Base-by-base conservation (phyloP, 2,888 invertebrate genomes). In the Pseudococcus longispinus region DNA sequence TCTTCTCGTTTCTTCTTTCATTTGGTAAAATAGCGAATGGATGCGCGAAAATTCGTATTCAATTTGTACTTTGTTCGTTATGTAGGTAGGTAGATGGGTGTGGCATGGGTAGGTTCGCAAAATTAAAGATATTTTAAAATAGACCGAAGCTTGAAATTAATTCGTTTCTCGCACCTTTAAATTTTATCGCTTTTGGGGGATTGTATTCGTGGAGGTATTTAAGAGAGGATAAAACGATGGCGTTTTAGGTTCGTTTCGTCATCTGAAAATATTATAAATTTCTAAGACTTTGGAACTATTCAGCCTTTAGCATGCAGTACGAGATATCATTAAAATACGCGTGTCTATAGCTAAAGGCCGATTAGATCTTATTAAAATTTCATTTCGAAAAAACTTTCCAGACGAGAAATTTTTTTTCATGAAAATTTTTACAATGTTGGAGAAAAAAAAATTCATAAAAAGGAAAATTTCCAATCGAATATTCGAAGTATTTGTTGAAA, bases 261-360 rank as follows among this genome's bases (percentile, higher is more conserved):
- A 65, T 65, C 65, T 23, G 11, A 65, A 65, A 65, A 65, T 65
- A 65, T 65, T 65, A 65, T 15, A 65, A 65, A 65, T 55, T 55
- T 6, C 20, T 20, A 60, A 60, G n/a, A 51, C 6, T 26, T 65
- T 9, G 11, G 51, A 51, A 51, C 3, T 26, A 26, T 26, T 65
- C 23, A 26, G 65, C 26, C 9, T 65, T 11, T 26, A 65, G 23
- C 65, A 65, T 51, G 44, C 13, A 46, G 13, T 46, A 46, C 15
- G 15, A 2, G 13, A 11, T 46, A 46, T 46, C 44, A 46, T 46
- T 46, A 46, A 15, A 15, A 46, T 4, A 46, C 44, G 3, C 44
- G 44, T 3, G 44, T 46, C 44, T 46, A 46, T 46, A 46, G 44
- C 44, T 46, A 15, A 13, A 46, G 44, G 44, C 15, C 44, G 15